Percentiles rank a stretch among this genome's conserved stretches.
These are phyloP conservation scores for Chrysolophus pictus DNA, from an alignment of 2,797 vertebrate species.

Conservation along the genomic window DNA sequence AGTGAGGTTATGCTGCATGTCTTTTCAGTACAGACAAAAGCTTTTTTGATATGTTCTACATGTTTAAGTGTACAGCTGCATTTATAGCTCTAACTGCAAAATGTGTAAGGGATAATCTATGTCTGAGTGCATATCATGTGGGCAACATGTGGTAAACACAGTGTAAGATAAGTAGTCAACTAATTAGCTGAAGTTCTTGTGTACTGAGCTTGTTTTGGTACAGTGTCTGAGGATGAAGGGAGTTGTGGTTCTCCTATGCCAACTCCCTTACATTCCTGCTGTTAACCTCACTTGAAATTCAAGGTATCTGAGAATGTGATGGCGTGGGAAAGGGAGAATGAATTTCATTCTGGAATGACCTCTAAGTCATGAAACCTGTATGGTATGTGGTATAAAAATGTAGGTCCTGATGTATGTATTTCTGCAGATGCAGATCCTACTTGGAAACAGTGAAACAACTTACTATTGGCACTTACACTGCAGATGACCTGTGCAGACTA, in stretches of 20 bases:
- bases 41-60: not conserved
- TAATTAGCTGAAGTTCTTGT: not conserved
- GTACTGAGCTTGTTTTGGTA: not conserved
- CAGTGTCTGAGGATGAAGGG: not conserved
- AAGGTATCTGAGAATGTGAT: not conserved
- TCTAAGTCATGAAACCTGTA: not conserved
- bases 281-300: not conserved
- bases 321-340: not conserved
- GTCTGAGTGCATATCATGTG: not conserved
- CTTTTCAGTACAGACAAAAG: not conserved
- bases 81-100: not conserved
- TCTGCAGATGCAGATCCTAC: not conserved
- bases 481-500: not conserved
- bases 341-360: not conserved
- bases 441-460: not conserved
- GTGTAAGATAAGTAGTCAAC: not conserved
- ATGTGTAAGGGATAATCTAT: not conserved
- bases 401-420: not conserved
- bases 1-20: not conserved
- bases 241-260: not conserved
- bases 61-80: not conserved
- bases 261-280: not conserved
- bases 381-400: not conserved
- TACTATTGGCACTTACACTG: not conserved
- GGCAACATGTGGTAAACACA: not conserved